Base-by-base conservation (phyloP, 1,140 invertebrate genomes). In the Homarus americanus region DNA sequence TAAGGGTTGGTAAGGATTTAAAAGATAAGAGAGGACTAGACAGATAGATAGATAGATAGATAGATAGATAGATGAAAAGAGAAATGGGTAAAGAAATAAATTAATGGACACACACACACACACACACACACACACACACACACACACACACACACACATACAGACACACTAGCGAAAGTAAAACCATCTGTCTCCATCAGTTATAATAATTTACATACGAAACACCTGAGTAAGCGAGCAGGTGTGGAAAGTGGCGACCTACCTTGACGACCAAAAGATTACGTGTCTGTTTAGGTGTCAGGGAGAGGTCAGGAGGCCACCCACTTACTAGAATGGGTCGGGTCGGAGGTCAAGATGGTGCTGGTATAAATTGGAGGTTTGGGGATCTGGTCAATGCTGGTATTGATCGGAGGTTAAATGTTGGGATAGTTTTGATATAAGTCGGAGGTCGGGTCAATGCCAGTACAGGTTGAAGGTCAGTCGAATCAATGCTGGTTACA, bases 101-200 rank as follows among this genome's bases (percentile, higher is more conserved):
- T 38, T 44, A 36, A 80, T 38, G 17, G 32, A 80, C 38, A 82
- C 80, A 82, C 80, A 82, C 80, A 82, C 80, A 82, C 80, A 82
- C 80, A 82, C 80, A 82, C 80, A 82, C 53, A 82, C 78, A 80
- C 53, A 82, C 80, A 66, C 80, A 82, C 49, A 58, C 53, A 49
- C 78, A 80, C 78, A 49, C 78, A 80, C 78, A 49, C 78, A 80
- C 78, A 49, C 78, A 80, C 78, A 80, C 78, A 80, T 32, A 49
- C 41, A 53, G 24, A 80, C 78, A 58, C 79, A 58, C 79, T 28
- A 4, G 32, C 79, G 53, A 15, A 24, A 58, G 63, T 28, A 32
- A 32, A 69, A 28, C 63, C 63, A 69, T 69, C n/a, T 24, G 32
- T 69, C 63, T 28, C 32, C n/a, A 9, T n/a, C 9, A 69, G 63